These are phyloP conservation scores for Leucoma salicis DNA, from an alignment of 2,888 invertebrate species.

Conservation along the genomic window DNA sequence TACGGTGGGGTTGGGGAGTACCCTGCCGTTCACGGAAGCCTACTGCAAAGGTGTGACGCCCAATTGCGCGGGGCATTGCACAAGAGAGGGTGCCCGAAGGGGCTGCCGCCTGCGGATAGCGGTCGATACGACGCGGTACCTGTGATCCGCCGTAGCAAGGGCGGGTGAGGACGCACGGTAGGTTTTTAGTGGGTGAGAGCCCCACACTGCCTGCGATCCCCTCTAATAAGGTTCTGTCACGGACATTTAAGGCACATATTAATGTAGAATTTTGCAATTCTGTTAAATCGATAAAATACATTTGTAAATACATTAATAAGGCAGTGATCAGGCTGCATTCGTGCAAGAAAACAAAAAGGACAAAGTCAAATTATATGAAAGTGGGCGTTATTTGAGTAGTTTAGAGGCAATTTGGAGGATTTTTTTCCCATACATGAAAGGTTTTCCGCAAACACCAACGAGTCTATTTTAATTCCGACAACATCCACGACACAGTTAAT, in stretches of 20 bases:
- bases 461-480: background rate
- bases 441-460: background rate
- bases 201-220: no score
- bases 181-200: no score
- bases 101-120: no score
- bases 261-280: slow-evolving; percentile 27
- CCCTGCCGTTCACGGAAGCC: no score
- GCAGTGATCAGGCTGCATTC: background rate
- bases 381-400: background rate
- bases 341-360: background rate
- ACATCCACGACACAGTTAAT: background rate
- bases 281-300: slow-evolving; percentile 12
- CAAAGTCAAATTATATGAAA: background rate
- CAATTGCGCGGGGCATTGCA: no score
- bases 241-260: slow-evolving; percentile 21
- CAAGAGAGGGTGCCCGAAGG: no score
- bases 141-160: no score
- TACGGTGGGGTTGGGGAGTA: no score
- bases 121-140: no score
- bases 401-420: background rate
- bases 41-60: no score
- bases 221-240: slow-evolving; percentile 21
- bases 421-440: background rate
- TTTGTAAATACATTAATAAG: background rate
- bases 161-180: no score